Base-by-base conservation (phyloP, 2,888 invertebrate species). In the Protula sp. region DNA sequence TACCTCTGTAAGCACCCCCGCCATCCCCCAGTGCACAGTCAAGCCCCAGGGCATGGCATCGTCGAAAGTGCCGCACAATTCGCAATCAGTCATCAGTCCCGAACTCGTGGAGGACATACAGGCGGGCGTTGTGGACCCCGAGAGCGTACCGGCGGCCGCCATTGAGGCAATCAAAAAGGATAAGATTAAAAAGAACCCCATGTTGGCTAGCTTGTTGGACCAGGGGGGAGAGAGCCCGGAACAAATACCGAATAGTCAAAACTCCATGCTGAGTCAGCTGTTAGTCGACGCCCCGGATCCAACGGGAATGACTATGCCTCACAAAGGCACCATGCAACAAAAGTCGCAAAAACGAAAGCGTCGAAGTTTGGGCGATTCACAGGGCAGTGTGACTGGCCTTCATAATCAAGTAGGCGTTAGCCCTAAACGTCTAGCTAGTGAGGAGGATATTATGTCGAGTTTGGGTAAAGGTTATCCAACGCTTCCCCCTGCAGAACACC, bases 121-220 rank as follows among this genome's bases (percentile, higher is more conserved):
- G 38, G 19, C 38, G 9, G 38, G 38, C 9, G 9, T 38, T 9
- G 19, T 38, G 38, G 38, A 38, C 19, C 38, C 38, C 38, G 19
- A 38, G 9, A 9, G 19, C 9, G 38, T 19, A 5, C 9, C 55
- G 22, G 38, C 5, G 38, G n/a, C 30, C 9, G n/a, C 38, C 31
- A 9, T 31, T 9, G 38, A 55, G 30, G 30, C 5, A n/a, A 55
- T 55, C 27, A 60, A 59, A 29, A 59, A 58, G 4, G 67, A 69
- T 51, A 66, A 67, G 55, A 68, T 72, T 28, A 67, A 67, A 24
- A 72, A 68, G 55, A 77, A 74, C 64, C 75, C 79, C 1, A 69
- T 78, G 55, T 65, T 80, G 55, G 76, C 77, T 19, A 74, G 71
- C 27, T 66, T 79, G 24, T 66, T 80, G 31, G 79, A 78, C 59